Percentiles rank a stretch among this genome's conserved stretches.
Evolutionary conservation across 2,888 invertebrate genomes (phyloP).

Genomic region (Malthinus seriepunctatus): DNA sequence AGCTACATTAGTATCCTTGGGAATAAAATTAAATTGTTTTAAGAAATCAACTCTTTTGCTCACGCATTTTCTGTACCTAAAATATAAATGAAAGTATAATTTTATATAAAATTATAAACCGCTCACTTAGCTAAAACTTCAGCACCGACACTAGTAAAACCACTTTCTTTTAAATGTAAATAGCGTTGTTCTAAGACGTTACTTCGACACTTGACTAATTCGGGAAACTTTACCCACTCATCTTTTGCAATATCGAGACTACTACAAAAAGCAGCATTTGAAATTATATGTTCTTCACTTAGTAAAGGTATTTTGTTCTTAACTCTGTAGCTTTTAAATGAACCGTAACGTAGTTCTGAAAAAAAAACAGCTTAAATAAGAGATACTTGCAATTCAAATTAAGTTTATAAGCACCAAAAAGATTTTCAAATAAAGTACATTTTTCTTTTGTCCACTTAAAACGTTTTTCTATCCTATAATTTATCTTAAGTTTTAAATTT

Average conservation of each 20-base stretch:
- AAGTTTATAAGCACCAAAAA: too few relatives aligned
- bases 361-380: too few relatives aligned
- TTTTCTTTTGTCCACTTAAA: too few relatives aligned
- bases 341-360: too few relatives aligned
- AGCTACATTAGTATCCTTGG: slow-evolving; percentile 49
- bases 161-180: slow-evolving; percentile 64
- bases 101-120: slow-evolving; percentile 32
- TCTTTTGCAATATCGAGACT: slow-evolving; percentile 57
- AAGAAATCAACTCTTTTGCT: slow-evolving; percentile 49
- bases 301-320: slow-evolving; percentile 5
- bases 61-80: slow-evolving; percentile 47
- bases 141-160: slow-evolving; percentile 54
- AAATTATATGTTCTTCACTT: slow-evolving; percentile 8
- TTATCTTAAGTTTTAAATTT: too few relatives aligned
- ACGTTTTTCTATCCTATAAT: too few relatives aligned
- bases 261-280: slow-evolving; percentile 20
- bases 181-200: slow-evolving; percentile 65
- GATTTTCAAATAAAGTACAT: too few relatives aligned
- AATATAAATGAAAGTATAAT: background rate
- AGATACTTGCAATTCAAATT: too few relatives aligned
- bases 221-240: slow-evolving; percentile 60
- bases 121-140: slow-evolving; percentile 43
- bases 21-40: slow-evolving; percentile 52
- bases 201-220: slow-evolving; percentile 61
- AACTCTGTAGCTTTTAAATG: too few relatives aligned